These are phyloP conservation scores for Drosophila anomelani DNA, from an alignment of 2,888 invertebrate species.

Conservation along the genomic window DNA sequence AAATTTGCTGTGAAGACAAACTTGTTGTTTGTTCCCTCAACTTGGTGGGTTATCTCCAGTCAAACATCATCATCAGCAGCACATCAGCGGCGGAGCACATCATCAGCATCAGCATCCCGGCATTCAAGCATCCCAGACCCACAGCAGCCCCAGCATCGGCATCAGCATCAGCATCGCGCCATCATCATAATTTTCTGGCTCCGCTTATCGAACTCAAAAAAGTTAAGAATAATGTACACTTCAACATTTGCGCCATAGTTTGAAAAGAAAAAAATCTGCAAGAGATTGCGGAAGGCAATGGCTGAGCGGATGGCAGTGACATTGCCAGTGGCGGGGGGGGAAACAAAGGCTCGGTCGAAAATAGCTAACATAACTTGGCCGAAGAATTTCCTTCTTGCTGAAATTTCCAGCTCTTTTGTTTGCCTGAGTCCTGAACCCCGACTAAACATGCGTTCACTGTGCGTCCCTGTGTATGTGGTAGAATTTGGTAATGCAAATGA, in stretches of 20 bases:
- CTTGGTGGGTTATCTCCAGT: constrained; percentile 49
- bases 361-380: constrained; percentile 53
- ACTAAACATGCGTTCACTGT: constrained; percentile 1
- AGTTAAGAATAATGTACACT: constrained; percentile 72
- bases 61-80: constrained; percentile 58
- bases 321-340: constrained; percentile 14
- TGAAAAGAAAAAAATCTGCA: constrained; percentile 44
- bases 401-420: constrained; percentile 20
- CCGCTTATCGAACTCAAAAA: constrained; percentile 69
- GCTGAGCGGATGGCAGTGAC: constrained; percentile 32
- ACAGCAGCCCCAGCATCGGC: not conserved
- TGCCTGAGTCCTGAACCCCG: constrained; percentile 7
- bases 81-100: constrained; percentile 47
- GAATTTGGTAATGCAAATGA: constrained; percentile 46
- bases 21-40: constrained; percentile 47
- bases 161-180: constrained; percentile 23
- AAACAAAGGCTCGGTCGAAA: constrained; percentile 34
- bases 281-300: constrained; percentile 41
- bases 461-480: constrained; percentile 18
- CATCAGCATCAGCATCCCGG: constrained; percentile 31
- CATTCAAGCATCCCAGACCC: constrained; percentile 3
- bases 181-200: constrained; percentile 65
- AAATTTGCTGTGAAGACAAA: constrained; percentile 43
- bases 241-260: constrained; percentile 66
- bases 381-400: constrained; percentile 37